These are phyloP conservation scores for Hypercompe scribonia DNA, from an alignment of 2,888 invertebrate genomes.

Conservation along the genomic window DNA sequence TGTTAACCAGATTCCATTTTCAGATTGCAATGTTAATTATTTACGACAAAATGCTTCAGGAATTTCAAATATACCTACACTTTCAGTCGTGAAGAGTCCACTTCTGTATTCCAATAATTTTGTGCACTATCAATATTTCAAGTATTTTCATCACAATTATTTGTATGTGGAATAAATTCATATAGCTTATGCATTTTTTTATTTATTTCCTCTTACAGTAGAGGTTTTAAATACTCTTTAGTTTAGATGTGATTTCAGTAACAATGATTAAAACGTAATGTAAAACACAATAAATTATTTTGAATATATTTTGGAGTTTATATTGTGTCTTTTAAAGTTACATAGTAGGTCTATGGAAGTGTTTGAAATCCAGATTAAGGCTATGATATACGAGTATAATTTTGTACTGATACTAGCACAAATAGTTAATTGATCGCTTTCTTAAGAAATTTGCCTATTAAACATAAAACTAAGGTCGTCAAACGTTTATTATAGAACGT, in stretches of 20 bases:
- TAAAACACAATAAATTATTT: too few species aligned
- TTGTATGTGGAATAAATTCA: background rate
- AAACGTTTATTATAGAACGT: background rate
- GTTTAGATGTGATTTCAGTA: background rate
- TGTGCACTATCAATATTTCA: background rate
- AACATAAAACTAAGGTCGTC: background rate
- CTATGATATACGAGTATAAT: too few species aligned
- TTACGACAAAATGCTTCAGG: constrained; percentile 22
- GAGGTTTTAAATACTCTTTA: background rate
- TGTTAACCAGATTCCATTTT: constrained; percentile 24
- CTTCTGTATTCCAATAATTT: background rate
- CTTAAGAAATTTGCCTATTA: background rate
- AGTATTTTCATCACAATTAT: background rate
- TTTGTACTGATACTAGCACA: background rate
- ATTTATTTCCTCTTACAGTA: background rate
- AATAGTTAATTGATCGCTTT: background rate
- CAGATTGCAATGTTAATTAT: constrained; percentile 28
- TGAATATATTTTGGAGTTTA: too few species aligned
- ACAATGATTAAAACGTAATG: background rate
- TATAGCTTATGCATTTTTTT: background rate
- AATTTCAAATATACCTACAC: constrained; percentile 8
- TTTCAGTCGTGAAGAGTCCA: background rate
- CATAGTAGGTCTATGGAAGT: background rate
- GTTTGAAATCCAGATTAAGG: background rate
- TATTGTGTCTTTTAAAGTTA: background rate